These are phyloP conservation scores for Phalacrocorax pelagicus DNA, from an alignment of 2,113 vertebrate genomes.

Conservation along the genomic window DNA sequence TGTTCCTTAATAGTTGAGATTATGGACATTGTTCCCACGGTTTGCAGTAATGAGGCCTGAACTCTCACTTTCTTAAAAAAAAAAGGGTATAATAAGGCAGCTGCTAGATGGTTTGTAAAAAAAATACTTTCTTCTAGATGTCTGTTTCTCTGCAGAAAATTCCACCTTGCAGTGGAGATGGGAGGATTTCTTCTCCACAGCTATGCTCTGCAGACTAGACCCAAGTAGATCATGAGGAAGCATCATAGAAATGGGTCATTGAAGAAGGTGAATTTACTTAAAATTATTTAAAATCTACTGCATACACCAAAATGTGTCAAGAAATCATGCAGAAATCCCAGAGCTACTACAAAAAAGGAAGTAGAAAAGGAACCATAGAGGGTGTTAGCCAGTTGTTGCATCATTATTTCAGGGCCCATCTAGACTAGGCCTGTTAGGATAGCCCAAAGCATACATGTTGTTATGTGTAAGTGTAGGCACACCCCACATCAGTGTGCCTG, in stretches of 20 bases:
- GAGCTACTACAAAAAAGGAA: background rate
- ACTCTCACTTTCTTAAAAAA: background rate
- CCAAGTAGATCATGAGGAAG: background rate
- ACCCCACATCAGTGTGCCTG: background rate
- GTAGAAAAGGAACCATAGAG: background rate
- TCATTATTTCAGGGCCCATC: background rate
- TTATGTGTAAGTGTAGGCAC: background rate
- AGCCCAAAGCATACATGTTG: background rate
- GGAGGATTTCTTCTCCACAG: background rate
- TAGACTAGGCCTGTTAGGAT: background rate
- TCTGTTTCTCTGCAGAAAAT: background rate
- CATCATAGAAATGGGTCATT: background rate
- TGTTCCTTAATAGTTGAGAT: conserved; percentile 15
- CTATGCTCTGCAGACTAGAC: background rate
- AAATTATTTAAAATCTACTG: background rate
- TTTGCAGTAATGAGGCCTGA: conserved; percentile 22
- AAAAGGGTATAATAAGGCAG: background rate
- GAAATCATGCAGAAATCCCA: background rate
- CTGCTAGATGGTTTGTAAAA: background rate
- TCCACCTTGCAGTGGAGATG: background rate
- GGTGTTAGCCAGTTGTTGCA: background rate
- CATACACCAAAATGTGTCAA: background rate
- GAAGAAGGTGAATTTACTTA: background rate
- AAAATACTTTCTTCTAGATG: background rate
- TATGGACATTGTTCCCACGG: conserved; percentile 21